A percentile compares a stretch with the other conserved stretches of the same genome.
phyloP scores from a whole-genome alignment of 2,888 invertebrate species.

The Drymonia ruficornis region DNA sequence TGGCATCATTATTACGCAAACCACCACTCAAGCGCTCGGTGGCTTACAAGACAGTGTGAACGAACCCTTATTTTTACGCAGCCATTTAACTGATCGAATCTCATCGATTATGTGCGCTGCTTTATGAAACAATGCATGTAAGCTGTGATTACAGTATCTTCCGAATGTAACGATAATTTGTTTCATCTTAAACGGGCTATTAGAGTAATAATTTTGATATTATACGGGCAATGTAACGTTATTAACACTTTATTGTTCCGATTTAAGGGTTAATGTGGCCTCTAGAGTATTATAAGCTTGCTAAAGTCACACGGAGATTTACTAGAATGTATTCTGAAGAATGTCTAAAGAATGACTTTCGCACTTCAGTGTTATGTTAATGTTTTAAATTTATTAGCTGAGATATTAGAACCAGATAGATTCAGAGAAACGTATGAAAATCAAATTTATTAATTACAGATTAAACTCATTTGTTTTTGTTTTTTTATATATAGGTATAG shows the following conservation, averaged over 20 bases:
- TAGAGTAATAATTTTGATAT: constrained; percentile 7
- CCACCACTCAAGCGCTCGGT: not conserved
- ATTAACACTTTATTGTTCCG: constrained; percentile 1
- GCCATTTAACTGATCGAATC: constrained; percentile 8
- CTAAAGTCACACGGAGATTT: no score
- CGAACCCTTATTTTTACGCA: constrained; percentile 5
- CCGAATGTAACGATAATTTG: not conserved
- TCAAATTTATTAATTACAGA: no score
- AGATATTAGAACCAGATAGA: no score
- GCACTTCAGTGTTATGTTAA: no score
- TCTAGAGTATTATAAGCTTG: not conserved
- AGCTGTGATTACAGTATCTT: constrained; percentile 1
- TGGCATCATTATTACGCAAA: no score
- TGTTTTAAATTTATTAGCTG: no score
- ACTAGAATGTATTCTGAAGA: no score
- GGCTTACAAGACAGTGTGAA: constrained; percentile 7
- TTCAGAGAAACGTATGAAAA: no score
- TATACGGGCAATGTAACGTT: not conserved
- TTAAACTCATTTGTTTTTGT: no score
- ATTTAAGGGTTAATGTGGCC: not conserved
- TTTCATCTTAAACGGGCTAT: constrained; percentile 1
- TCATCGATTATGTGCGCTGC: constrained; percentile 6
- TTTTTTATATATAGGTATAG: no score
- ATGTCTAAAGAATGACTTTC: no score
- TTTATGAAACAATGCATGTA: constrained; percentile 8